Evolutionary conservation across 2,113 vertebrate genomes (phyloP).

Genomic region (Serinus canaria): DNA sequence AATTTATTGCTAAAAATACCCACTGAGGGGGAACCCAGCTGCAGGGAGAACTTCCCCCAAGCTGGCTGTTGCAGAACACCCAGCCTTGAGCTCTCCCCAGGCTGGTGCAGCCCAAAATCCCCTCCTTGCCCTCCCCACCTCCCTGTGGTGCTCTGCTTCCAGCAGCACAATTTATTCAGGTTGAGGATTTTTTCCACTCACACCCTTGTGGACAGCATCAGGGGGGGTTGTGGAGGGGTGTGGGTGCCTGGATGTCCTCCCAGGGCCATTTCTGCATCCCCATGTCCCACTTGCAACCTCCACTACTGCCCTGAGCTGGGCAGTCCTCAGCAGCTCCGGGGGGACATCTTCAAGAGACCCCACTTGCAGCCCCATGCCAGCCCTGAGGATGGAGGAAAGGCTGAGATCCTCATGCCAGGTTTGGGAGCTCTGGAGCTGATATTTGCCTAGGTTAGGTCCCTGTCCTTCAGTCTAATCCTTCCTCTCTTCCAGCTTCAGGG

Average conservation of each 20-base stretch:
- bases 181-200: neutral
- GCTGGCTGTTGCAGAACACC: neutral
- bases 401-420: neutral
- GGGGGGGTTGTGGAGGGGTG: neutral
- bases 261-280: neutral
- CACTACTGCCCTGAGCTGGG: neutral
- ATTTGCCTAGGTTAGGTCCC: neutral
- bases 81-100: neutral
- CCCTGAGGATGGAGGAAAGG: neutral
- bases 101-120: neutral
- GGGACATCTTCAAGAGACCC: neutral
- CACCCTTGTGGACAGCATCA: rapidly evolving
- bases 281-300: neutral
- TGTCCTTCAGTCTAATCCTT: rapidly evolving
- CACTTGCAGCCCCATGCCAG: neutral
- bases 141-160: rapidly evolving
- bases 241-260: neutral
- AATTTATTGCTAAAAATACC: neutral
- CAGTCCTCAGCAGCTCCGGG: neutral
- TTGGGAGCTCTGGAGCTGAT: neutral
- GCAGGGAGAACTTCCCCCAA: neutral
- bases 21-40: neutral
- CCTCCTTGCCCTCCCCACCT: neutral
- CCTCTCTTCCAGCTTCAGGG: neutral
- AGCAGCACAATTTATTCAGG: neutral